Percentiles rank a stretch among this genome's conserved stretches.
Conservation (phyloP, 2,888 invertebrate species). For the Atethmia centrago region DNA sequence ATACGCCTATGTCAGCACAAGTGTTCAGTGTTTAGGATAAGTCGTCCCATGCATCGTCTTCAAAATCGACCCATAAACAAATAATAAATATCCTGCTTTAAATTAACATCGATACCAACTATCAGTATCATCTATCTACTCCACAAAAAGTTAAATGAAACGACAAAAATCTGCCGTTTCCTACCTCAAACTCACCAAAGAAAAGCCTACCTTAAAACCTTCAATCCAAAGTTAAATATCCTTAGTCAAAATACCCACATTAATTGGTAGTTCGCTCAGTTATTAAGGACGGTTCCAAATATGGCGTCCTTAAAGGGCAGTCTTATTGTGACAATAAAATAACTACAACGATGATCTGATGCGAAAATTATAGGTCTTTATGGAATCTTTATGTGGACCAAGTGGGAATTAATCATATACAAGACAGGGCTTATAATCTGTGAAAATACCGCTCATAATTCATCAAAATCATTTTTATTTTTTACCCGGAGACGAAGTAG, state of each 20-base stretch:
- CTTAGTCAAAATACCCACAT: not conserved
- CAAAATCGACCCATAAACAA: conserved; percentile 19
- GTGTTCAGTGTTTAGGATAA: too few species aligned
- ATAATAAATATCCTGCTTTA: conserved; percentile 51
- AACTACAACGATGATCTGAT: conserved; percentile 37
- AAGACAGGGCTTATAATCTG: not conserved
- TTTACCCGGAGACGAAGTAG: not conserved
- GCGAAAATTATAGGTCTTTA: conserved; percentile 44
- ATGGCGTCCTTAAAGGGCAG: conserved; percentile 49
- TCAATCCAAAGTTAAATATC: not conserved
- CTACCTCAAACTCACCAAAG: conserved; percentile 9
- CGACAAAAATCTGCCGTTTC: conserved; percentile 30
- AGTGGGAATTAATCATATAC: conserved; percentile 12
- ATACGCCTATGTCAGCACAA: too few species aligned
- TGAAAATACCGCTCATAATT: not conserved
- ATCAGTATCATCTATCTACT: conserved; percentile 39
- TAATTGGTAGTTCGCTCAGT: conserved; percentile 48
- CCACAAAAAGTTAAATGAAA: conserved; percentile 5
- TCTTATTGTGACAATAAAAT: conserved; percentile 35
- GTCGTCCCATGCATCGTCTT: too few species aligned
- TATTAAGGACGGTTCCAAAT: conserved; percentile 49
- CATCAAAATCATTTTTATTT: not conserved
- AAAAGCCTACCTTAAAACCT: not conserved
- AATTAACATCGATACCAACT: conserved; percentile 38
- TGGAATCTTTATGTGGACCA: conserved; percentile 34